Evolutionary conservation across 2,797 vertebrate species (phyloP).

Genomic region (Hirundo rustica): DNA sequence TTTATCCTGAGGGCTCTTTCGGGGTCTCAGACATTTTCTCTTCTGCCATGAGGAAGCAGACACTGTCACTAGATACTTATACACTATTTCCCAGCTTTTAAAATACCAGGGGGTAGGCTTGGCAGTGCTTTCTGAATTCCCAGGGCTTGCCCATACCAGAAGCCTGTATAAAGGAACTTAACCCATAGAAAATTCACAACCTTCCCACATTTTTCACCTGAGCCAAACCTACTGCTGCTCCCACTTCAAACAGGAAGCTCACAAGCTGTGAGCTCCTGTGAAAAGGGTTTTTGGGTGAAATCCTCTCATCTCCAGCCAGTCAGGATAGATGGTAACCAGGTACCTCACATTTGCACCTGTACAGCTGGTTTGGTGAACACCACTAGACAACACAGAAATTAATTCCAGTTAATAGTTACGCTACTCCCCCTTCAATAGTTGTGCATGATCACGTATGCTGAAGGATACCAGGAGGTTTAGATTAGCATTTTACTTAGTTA

Average conservation of each 20-base stretch:
- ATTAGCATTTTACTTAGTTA: background rate
- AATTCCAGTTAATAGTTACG: background rate
- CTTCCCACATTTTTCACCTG: background rate
- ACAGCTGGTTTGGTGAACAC: background rate
- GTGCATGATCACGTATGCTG: rapidly evolving
- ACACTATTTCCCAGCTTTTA: background rate
- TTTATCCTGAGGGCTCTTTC: background rate
- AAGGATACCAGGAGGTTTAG: background rate
- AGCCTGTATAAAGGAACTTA: background rate
- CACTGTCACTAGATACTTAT: background rate
- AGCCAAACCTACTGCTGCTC: background rate
- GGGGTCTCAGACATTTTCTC: background rate
- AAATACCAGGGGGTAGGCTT: background rate
- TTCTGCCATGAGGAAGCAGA: background rate
- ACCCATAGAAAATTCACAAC: background rate
- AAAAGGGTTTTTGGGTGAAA: background rate
- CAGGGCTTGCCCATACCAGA: background rate
- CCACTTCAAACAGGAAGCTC: background rate
- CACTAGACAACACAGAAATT: background rate
- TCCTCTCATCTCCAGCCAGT: background rate
- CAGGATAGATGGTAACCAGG: background rate
- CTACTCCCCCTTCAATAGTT: background rate
- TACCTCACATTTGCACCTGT: background rate
- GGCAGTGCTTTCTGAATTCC: background rate
- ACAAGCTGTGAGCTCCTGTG: background rate